phyloP scores from a whole-genome alignment of 1,140 invertebrate genomes.

The Chymomyza costata region DNA sequence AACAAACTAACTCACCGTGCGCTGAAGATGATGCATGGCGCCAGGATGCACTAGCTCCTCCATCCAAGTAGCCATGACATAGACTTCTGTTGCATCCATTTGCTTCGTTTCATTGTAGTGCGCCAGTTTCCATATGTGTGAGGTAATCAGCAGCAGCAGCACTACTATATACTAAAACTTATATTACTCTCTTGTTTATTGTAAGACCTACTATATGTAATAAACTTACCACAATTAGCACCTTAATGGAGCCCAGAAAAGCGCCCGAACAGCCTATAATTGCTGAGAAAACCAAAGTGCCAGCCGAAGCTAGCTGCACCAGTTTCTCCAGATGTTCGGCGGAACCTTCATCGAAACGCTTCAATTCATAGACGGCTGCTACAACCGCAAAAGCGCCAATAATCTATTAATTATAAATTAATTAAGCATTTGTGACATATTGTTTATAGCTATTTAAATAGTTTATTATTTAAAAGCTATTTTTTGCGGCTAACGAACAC shows the following conservation, averaged over 20 bases:
- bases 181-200: too few relatives aligned
- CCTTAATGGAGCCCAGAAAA: slow-evolving; percentile 61
- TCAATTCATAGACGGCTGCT: slow-evolving; percentile 54
- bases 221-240: slow-evolving; percentile 55
- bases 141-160: slow-evolving; percentile 38
- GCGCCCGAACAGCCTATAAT: slow-evolving; percentile 58
- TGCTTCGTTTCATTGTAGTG: slow-evolving; percentile 57
- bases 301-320: slow-evolving; percentile 44
- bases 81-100: slow-evolving; percentile 39
- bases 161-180: slow-evolving; percentile 44
- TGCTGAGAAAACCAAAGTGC: slow-evolving; percentile 41
- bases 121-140: slow-evolving; percentile 51
- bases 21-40: slow-evolving; percentile 55
- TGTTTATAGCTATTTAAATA: too few relatives aligned
- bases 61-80: slow-evolving; percentile 55
- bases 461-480: slow-evolving; percentile 14
- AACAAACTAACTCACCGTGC: slow-evolving; percentile 24
- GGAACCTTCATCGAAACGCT: slow-evolving; percentile 46
- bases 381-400: slow-evolving; percentile 51
- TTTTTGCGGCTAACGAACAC: too few relatives aligned
- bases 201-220: too few relatives aligned
- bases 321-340: slow-evolving; percentile 48
- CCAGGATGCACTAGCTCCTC: slow-evolving; percentile 48
- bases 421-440: too few relatives aligned
- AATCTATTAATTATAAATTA: too few relatives aligned